Percentiles rank a stretch among this genome's conserved stretches.
Evolutionary conservation across 2,797 vertebrate genomes (phyloP).

Genomic region (Enteromius thamalakanensis): DNA sequence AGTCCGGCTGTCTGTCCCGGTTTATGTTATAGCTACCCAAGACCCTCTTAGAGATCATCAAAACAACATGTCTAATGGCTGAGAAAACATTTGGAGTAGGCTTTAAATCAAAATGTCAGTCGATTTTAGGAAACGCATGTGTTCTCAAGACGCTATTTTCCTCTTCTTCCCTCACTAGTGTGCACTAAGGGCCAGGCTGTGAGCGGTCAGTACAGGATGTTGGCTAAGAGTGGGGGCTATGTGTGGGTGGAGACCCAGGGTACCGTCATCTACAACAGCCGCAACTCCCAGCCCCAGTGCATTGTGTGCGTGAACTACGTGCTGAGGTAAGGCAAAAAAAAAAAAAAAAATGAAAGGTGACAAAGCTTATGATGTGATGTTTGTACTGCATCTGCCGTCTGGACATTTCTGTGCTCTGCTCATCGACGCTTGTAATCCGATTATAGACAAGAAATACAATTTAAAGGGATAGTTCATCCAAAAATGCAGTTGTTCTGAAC

Average conservation of each 20-base stretch:
- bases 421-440: neutral
- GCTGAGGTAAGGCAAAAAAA: constrained; percentile 82
- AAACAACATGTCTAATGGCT: neutral
- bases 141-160: neutral
- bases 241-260: constrained; percentile 97
- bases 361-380: constrained; percentile 19
- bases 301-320: constrained; percentile 96
- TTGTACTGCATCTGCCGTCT: neutral
- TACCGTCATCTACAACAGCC: constrained; percentile 94
- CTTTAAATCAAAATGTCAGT: neutral
- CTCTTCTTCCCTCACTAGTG: constrained; percentile 74
- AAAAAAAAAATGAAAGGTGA: neutral
- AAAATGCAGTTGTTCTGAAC: neutral
- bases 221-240: constrained; percentile 93
- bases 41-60: neutral
- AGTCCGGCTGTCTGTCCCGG: constrained; percentile 25
- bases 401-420: constrained; percentile 3
- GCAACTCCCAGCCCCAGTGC: constrained; percentile 96
- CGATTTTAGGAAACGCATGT: neutral
- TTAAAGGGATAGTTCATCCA: neutral
- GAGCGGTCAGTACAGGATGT: constrained; percentile 92
- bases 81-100: neutral
- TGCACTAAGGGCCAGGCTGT: constrained; percentile 95
- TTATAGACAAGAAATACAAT: constrained; percentile 2
- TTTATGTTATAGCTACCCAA: constrained; percentile 31